These are phyloP conservation scores for Sisor rabdophorus DNA, from an alignment of 2,113 vertebrate genomes.

Conservation along the genomic window DNA sequence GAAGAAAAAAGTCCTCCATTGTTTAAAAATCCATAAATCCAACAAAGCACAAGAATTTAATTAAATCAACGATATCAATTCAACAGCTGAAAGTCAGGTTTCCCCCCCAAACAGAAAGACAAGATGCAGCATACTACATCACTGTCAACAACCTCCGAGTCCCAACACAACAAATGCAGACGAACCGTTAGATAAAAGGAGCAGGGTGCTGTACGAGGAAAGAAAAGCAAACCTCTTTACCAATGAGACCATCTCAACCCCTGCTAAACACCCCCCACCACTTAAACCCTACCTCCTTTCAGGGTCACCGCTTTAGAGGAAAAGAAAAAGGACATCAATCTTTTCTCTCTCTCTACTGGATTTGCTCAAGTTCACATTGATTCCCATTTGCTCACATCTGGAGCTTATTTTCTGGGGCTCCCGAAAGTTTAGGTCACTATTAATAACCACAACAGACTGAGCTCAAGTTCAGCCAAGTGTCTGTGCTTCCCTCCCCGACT, in stretches of 20 bases:
- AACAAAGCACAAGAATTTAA: not conserved
- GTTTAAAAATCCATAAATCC: not conserved
- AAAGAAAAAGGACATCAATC: constrained; percentile 54
- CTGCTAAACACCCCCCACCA: not conserved
- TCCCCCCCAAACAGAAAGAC: not conserved
- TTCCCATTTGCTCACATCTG: constrained; percentile 72
- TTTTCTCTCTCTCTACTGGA: constrained; percentile 54
- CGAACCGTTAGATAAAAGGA: not conserved
- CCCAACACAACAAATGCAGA: not conserved
- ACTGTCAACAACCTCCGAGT: constrained; percentile 5
- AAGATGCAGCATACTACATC: not conserved
- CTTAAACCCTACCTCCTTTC: constrained; percentile 5
- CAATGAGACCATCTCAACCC: not conserved
- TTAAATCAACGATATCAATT: not conserved
- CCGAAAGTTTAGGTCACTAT: constrained; percentile 75
- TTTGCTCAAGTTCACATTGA: constrained; percentile 57
- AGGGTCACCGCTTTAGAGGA: constrained; percentile 30
- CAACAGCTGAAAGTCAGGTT: not conserved
- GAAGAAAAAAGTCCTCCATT: not conserved
- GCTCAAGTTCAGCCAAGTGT: constrained; percentile 74
- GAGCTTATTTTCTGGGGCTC: constrained; percentile 73
- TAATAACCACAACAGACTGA: constrained; percentile 71
- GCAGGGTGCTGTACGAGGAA: not conserved
- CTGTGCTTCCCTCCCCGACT: constrained; percentile 52
- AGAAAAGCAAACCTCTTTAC: constrained; percentile 15